Evolutionary conservation across 2,797 vertebrate species (phyloP), one percentile per base, ranked within the genome.

Genomic region (Salmo trutta): DNA sequence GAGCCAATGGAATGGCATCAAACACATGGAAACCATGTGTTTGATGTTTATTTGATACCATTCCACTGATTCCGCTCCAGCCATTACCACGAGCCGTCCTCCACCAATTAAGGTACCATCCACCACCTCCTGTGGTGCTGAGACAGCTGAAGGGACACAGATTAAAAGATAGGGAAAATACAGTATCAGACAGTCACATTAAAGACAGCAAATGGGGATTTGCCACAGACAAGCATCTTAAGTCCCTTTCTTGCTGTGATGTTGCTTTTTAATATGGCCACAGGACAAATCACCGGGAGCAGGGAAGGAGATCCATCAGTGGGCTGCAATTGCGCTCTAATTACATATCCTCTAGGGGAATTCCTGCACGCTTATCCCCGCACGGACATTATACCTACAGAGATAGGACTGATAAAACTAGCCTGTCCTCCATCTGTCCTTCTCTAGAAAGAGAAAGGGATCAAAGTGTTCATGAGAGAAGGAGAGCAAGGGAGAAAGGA

Each of bases 201-300:
- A 88, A 82, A 86, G 77, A 77, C 82, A 77, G 80, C 77, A 88
- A 88, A 77, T 72, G 75, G 86, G 82, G 89, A 88, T 92, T 91
- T 85, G 64, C 82, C 80, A 83, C 69, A 75, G 53, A 80, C 77
- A 16, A 78, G 75, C 73, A 41, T 90, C 86, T 81, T 82, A 81
- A 87, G 79, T 82, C 54, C 17, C 68, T 73, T 67, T 67, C 66
- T 77, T 59, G 36, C 75, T 77, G 81, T 89, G 72, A 91, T 89
- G 70, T 80, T 36, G 73, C 86, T 91, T 91, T 91, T 91, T 90
- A 90, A 91, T 91, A 88, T 92, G 82, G 72, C 82, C 33, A 73
- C 88, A 90, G 88, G 91, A 92, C 89, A 94, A 90, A 94, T 93
- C 88, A 85, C 83, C 68, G 17, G 85, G 82, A 88, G 87, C 3